Base-by-base conservation (phyloP, 2,113 vertebrate species). In the Myodes glareolus region DNA sequence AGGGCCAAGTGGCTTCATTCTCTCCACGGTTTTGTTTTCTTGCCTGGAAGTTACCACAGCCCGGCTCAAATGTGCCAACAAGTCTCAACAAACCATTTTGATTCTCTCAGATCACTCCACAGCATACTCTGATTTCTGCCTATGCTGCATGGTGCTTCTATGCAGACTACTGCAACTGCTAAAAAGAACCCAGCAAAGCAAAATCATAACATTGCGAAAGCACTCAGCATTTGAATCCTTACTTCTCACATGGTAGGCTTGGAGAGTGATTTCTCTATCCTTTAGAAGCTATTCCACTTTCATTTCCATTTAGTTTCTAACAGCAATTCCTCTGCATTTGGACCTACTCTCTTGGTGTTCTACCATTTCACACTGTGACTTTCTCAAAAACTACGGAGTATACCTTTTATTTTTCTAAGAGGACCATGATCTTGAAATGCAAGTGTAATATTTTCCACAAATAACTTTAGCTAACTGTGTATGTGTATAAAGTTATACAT, bases 1-100 rank as follows among this genome's bases (percentile, higher is more conserved):
- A 97, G 19, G 84, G 50, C 36, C 39, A 72, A 81, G 27, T 61
- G n/a, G 19, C 50, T 94, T 94, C 65, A 89, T 77, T 68, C 31
- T 96, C 96, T 80, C 10, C 36, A 76, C 8, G 81, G 16, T 77
- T 90, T 65, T 92, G 27, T 94, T 95, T 92, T 19, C 36, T 86
- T 78, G 6, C 70, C 80, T 67, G 21, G 31, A 90, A 76, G 55
- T 68, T 85, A 70, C 67, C 36, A 80, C 45, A 85, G 1, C 42
- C 1, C 1, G 45, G 42, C 58, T 25, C 42, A 1, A 73, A 52
- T 42, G 23, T 42, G 58, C 67, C 47, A 16, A 7, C 50, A 17
- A 9, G 13, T 55, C 50, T 1, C 55, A 31, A 31, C 2, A 13
- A 4, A 45, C 36, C 7, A 9, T 21, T 77, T 87, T 13, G 29